phyloP scores from a whole-genome alignment of 1,140 invertebrate species.

The Papilio polyxenes region DNA sequence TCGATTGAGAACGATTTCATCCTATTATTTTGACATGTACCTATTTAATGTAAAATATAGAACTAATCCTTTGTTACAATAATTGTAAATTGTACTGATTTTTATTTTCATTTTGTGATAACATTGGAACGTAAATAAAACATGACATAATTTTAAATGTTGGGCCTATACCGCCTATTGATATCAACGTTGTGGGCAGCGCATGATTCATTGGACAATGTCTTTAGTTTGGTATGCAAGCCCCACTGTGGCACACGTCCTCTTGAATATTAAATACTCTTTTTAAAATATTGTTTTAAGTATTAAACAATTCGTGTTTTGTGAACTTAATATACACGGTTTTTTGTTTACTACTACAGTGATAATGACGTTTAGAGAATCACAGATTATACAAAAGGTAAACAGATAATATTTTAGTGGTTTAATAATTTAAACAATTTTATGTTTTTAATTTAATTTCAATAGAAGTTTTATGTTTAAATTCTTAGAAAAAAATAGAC shows the following conservation, averaged over 20 bases:
- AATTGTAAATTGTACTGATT: not conserved
- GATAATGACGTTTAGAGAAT: conserved; percentile 56
- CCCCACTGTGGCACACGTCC: conserved; percentile 16
- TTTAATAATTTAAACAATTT: not conserved
- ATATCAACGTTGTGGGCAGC: conserved; percentile 31
- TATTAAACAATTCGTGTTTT: conserved; percentile 25
- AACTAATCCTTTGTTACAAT: not conserved
- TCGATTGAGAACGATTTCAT: not conserved
- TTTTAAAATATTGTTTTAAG: conserved; percentile 24
- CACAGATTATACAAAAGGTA: conserved; percentile 49
- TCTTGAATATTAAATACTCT: conserved; percentile 28
- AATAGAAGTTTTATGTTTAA: not conserved
- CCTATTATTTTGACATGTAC: not conserved
- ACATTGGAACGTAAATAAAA: conserved; percentile 34
- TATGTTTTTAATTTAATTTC: not conserved
- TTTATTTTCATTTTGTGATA: conserved; percentile 25
- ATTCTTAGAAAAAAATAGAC: not conserved
- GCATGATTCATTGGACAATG: conserved; percentile 37
- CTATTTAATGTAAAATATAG: not conserved
- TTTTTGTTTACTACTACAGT: not conserved
- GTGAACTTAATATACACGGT: conserved; percentile 4
- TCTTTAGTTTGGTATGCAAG: conserved; percentile 33
- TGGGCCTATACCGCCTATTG: conserved; percentile 29
- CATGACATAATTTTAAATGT: conserved; percentile 36
- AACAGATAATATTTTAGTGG: conserved; percentile 6